Conservation (phyloP, 2,797 vertebrate genomes). For the Heliangelus exortis region DNA sequence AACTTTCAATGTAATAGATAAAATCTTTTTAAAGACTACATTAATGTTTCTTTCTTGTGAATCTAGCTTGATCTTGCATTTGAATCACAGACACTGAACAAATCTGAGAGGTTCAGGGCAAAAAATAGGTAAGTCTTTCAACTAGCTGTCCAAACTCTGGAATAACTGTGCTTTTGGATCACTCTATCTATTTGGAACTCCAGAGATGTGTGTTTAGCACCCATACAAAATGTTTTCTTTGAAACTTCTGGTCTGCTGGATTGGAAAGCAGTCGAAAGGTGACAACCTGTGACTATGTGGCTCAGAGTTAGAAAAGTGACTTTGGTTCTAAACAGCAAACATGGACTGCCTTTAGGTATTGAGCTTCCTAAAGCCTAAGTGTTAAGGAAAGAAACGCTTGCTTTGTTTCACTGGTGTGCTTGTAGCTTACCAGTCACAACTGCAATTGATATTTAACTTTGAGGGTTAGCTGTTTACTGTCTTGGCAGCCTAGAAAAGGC, state of each 20-base stretch:
- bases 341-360: not conserved
- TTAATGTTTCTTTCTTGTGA: not conserved
- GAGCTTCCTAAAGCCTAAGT: not conserved
- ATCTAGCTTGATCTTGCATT: conserved; percentile 12
- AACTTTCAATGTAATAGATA: conserved; percentile 54
- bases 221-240: not conserved
- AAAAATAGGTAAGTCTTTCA: not conserved
- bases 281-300: not conserved
- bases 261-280: not conserved
- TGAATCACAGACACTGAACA: not conserved
- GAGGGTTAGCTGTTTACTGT: not conserved
- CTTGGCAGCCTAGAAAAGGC: not conserved
- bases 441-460: not conserved
- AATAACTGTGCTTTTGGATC: not conserved
- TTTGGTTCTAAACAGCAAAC: not conserved
- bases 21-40: not conserved
- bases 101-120: not conserved
- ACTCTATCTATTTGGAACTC: not conserved
- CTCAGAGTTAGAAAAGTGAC: not conserved
- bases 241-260: not conserved
- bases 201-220: not conserved
- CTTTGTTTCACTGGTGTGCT: not conserved
- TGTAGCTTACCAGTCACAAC: not conserved
- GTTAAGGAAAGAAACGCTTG: not conserved
- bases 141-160: not conserved